Evolutionary conservation across 2,113 vertebrate species (phyloP), one percentile per base, ranked within the genome.

Genomic region (Oreochromis aureus): DNA sequence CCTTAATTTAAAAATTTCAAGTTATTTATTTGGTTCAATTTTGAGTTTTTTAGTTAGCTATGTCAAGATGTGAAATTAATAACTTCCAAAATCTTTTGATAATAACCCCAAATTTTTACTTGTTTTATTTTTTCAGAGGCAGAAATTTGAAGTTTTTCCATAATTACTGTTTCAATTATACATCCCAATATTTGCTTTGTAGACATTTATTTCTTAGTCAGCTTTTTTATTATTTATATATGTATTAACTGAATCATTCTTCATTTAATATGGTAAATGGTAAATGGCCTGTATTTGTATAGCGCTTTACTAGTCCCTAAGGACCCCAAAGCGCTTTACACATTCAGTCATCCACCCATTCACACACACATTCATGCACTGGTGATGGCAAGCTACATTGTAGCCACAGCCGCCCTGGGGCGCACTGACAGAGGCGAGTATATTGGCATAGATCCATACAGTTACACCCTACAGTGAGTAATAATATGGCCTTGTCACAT

Each of bases 1-100:
- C 58, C 15, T 18, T 59, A 6, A 32, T 18, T 32, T 10, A 59
- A 59, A 32, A 18, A 2, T 18, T 59, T 59, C 1, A 59, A 59
- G 5, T 59, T 32, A 8, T 27, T 51, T 18, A 54, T 10, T 32
- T 18, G 0, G 1, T 59, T 59, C 27, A 59, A 32, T 32, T 59
- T 59, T 10, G 7, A 59, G 5, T 2, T 18, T 59, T 18, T 32
- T 59, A 18, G 27, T 32, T 32, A 18, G 2, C 27, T 6, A 32
- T 59, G 27, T 59, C 15, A 59, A 18, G 56, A 59, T 59, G 15
- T 4, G 6, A 56, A 56, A 13, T 56, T 27, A 27, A 1, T 56
- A 24, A 56, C 4, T 56, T 27, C 7, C 22, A 27, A 2, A 13
- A 7, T 56, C 2, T 30, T 59, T 59, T 58, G 12, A 58, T 30